These are phyloP conservation scores for Phortica variegata DNA, from an alignment of 1,140 invertebrate species.

Conservation along the genomic window DNA sequence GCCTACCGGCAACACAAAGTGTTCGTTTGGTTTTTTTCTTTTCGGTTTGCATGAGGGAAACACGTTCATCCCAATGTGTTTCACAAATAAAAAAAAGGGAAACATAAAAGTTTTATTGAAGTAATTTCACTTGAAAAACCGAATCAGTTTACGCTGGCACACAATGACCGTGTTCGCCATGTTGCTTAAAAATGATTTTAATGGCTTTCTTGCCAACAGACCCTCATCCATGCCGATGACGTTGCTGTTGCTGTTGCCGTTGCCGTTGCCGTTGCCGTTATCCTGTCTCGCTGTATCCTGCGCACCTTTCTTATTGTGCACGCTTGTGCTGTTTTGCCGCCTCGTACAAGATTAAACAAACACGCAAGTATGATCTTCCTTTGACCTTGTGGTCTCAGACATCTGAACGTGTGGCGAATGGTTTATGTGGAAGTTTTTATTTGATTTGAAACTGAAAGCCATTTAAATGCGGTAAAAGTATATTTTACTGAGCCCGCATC, in stretches of 20 bases:
- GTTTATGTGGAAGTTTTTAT: conserved; percentile 31
- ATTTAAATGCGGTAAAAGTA: conserved; percentile 15
- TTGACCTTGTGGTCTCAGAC: conserved; percentile 30
- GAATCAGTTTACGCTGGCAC: conserved; percentile 19
- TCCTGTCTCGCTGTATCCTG: neutral
- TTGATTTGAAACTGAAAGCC: conserved; percentile 38
- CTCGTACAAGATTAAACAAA: neutral
- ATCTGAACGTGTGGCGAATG: conserved; percentile 10
- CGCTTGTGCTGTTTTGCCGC: neutral
- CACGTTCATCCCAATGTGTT: too few relatives aligned
- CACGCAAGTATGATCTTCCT: conserved; percentile 20
- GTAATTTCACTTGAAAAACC: conserved; percentile 31
- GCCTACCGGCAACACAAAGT: too few relatives aligned
- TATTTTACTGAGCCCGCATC: conserved; percentile 13
- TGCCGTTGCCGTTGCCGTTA: neutral
- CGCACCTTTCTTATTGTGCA: neutral
- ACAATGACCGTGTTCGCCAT: neutral
- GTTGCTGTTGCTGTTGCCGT: neutral
- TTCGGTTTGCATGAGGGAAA: too few relatives aligned
- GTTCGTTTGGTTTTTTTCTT: too few relatives aligned
- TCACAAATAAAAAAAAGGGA: conserved; percentile 1
- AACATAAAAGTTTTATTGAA: conserved; percentile 30
- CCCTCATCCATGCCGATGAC: too few relatives aligned
- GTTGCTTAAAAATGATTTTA: conserved; percentile 20
- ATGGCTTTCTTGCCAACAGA: neutral